phyloP scores from a whole-genome alignment of 2,888 invertebrate genomes.

The Synergus umbraculus region DNA sequence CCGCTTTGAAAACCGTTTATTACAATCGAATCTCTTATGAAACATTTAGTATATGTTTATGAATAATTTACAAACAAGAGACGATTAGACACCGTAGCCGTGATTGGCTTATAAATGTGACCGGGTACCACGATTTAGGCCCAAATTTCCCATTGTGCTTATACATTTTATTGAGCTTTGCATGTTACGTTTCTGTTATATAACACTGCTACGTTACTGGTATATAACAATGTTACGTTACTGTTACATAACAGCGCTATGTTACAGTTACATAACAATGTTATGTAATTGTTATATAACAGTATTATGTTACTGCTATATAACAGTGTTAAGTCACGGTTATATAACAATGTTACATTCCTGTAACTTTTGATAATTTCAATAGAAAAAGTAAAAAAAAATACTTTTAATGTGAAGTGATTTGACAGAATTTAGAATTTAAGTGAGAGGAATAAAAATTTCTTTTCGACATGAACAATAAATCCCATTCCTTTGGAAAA shows the following conservation, averaged over 20 bases:
- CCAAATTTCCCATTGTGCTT: constrained; percentile 41
- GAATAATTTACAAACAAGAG: constrained; percentile 73
- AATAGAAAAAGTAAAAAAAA: background rate
- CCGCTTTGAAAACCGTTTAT: constrained; percentile 46
- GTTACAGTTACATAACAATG: background rate
- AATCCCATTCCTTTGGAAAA: background rate
- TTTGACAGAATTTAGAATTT: too few relatives aligned
- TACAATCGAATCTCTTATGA: constrained; percentile 60
- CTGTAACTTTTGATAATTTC: background rate
- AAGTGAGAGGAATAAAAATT: too few relatives aligned
- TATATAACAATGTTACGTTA: background rate
- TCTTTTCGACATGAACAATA: background rate
- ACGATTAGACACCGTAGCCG: constrained; percentile 69
- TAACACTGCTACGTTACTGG: background rate
- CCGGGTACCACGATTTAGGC: constrained; percentile 58
- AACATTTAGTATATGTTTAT: constrained; percentile 70
- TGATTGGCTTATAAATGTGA: constrained; percentile 57
- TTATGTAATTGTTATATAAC: background rate
- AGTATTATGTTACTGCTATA: background rate
- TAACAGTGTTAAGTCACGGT: background rate
- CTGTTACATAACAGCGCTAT: background rate
- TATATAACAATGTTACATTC: background rate
- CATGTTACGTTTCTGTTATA: constrained; percentile 20
- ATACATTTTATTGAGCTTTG: constrained; percentile 26
- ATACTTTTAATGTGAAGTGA: background rate